These are phyloP conservation scores for Hippasteria phrygiana DNA, from an alignment of 53 echinoderm and acorn worm species.

Conservation along the genomic window DNA sequence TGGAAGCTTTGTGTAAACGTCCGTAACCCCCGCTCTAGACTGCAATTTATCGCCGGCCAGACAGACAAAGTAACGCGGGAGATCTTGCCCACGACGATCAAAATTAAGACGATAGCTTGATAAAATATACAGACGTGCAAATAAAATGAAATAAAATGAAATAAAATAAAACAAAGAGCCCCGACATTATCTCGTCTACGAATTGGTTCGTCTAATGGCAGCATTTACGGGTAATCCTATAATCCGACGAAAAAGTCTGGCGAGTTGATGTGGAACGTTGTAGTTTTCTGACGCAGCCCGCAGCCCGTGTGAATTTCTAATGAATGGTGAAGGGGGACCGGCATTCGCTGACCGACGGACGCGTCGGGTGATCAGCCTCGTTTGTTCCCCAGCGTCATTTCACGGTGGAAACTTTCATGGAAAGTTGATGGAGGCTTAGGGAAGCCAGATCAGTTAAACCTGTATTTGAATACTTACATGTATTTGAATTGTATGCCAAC, in stretches of 20 bases:
- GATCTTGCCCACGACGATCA: neutral
- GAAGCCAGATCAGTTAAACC: neutral
- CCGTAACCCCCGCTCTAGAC: neutral
- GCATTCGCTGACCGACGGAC: neutral
- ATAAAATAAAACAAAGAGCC: neutral
- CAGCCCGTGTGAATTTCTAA: slow-evolving; percentile 6
- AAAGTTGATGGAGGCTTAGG: slow-evolving; percentile 56
- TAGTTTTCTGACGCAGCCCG: neutral
- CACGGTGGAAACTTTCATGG: slow-evolving; percentile 47
- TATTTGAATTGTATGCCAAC: neutral
- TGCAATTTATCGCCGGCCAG: neutral
- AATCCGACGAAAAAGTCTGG: neutral
- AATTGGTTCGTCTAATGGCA: slow-evolving; percentile 19
- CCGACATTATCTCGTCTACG: neutral
- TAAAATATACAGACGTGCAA: neutral
- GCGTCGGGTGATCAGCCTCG: slow-evolving; percentile 19
- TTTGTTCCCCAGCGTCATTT: slow-evolving; percentile 55
- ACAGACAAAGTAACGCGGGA: neutral
- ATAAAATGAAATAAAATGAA: too few species aligned
- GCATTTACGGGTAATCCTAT: slow-evolving; percentile 33
- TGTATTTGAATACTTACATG: neutral
- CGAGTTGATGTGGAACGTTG: neutral
- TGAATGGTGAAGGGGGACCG: neutral
- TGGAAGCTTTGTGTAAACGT: too few species aligned
- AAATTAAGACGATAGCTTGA: neutral